Conservation (phyloP, 2,113 vertebrate genomes). For the Dipodomys stephensi region DNA sequence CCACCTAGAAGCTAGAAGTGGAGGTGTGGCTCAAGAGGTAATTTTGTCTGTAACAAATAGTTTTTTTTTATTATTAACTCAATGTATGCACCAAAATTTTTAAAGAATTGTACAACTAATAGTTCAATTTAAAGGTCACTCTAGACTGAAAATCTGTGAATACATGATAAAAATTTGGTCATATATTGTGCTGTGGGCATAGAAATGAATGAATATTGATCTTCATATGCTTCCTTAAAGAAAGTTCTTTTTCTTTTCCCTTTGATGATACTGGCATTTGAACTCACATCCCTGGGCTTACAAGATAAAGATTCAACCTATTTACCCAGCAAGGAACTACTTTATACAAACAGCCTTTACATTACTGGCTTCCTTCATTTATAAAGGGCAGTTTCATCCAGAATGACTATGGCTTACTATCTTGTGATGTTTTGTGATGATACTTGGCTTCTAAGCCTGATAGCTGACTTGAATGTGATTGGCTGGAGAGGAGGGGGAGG, state of each 20-base stretch:
- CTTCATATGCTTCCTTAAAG: neutral
- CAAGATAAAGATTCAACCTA: no score
- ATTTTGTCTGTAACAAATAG: neutral
- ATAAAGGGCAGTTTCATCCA: neutral
- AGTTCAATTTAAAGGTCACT: neutral
- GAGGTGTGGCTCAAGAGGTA: no score
- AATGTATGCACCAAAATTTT: neutral
- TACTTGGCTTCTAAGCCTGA: neutral
- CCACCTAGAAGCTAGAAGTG: no score
- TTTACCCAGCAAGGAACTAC: neutral
- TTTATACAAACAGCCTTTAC: neutral
- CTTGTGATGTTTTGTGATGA: neutral
- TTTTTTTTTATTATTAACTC: neutral
- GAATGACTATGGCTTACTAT: neutral
- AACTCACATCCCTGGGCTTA: no score
- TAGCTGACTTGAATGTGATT: neutral
- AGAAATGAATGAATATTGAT: neutral
- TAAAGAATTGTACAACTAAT: neutral
- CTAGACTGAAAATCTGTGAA: neutral
- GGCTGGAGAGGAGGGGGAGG: neutral
- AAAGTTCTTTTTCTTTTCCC: no score
- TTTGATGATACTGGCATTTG: no score
- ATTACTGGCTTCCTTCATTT: neutral
- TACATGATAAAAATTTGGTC: neutral
- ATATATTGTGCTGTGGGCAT: neutral